These are phyloP conservation scores for Girardinus metallicus DNA, from an alignment of 2,797 vertebrate genomes.

Conservation along the genomic window DNA sequence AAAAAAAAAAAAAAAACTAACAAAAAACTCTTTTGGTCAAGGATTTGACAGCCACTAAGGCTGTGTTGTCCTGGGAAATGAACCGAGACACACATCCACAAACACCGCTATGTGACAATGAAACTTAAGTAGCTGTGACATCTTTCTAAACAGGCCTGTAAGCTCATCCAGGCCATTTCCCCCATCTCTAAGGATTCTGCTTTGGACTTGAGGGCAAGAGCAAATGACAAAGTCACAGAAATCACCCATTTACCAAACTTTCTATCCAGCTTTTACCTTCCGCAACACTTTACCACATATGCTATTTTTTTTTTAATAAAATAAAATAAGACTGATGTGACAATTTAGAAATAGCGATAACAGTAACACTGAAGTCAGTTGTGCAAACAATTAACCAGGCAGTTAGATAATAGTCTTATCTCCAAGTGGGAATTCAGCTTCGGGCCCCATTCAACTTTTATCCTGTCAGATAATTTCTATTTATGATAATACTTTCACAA, in stretches of 20 bases:
- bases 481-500: background rate
- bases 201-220: background rate
- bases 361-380: too few species aligned
- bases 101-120: background rate
- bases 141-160: background rate
- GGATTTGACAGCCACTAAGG: background rate
- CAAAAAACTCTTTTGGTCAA: background rate
- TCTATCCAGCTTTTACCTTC: background rate
- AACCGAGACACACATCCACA: background rate
- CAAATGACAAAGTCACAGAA: background rate
- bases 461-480: background rate
- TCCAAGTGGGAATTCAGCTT: background rate
- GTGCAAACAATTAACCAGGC: background rate
- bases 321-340: too few species aligned
- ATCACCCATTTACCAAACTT: background rate
- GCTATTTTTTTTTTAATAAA: too few species aligned
- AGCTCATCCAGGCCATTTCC: background rate
- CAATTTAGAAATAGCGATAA: too few species aligned
- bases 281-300: background rate
- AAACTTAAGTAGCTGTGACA: background rate
- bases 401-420: background rate
- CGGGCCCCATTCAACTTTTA: background rate
- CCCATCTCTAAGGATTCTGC: background rate
- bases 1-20: background rate
- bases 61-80: background rate